Conservation (phyloP, 23 tunicate species). For the Ascidia mentula region DNA sequence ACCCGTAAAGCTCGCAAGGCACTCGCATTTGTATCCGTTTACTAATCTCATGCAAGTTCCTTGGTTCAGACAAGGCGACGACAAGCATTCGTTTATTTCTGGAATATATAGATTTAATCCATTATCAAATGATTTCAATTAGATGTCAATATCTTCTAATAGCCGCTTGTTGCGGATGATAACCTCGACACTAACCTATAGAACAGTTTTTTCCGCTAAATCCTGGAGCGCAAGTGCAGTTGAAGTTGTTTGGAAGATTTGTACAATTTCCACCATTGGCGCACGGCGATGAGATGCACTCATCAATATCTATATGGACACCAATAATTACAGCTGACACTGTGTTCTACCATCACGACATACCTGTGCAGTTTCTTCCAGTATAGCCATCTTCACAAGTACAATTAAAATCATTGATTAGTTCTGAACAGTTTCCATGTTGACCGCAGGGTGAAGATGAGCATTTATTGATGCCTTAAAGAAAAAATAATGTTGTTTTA, state of each 20-base stretch:
- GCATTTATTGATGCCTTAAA: not conserved
- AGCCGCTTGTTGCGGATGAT: not conserved
- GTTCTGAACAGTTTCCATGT: not conserved
- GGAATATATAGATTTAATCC: not conserved
- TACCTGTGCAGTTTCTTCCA: not conserved
- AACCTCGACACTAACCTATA: not conserved
- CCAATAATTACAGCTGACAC: too few relatives aligned
- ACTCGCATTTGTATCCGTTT: not conserved
- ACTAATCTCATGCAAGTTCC: not conserved
- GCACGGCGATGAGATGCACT: not conserved
- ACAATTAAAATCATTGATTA: not conserved
- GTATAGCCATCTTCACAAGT: not conserved
- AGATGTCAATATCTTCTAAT: not conserved
- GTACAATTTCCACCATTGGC: not conserved
- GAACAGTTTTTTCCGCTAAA: conserved; percentile 8
- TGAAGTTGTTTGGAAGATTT: not conserved
- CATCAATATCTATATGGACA: not conserved
- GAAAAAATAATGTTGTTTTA: too few relatives aligned
- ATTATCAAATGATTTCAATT: too few relatives aligned
- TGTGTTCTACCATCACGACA: too few relatives aligned
- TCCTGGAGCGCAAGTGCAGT: conserved; percentile 11
- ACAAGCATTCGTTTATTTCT: not conserved
- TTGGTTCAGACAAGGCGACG: not conserved
- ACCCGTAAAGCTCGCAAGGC: not conserved
- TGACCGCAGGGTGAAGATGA: not conserved